Percentiles rank a stretch among this genome's conserved stretches.
Conservation (phyloP, 2,797 vertebrate species). For the Podargus strigoides region DNA sequence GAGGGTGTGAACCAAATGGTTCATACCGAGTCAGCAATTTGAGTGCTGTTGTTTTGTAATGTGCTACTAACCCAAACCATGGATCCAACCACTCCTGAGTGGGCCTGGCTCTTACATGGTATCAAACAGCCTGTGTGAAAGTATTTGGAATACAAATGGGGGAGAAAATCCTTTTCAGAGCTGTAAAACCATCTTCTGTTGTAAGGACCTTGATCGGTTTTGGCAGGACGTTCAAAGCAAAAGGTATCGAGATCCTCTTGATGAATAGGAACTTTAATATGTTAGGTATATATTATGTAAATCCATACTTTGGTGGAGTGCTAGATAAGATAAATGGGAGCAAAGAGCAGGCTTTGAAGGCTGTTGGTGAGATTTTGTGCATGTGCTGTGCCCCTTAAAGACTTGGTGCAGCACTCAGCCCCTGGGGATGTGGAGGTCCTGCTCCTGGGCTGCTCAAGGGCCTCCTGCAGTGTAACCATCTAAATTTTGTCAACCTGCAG, state of each 20-base stretch:
- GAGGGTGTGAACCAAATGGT: not conserved
- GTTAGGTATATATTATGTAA: constrained; percentile 22
- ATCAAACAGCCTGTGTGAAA: not conserved
- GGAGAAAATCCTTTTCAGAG: constrained; percentile 6
- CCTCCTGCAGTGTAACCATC: not conserved
- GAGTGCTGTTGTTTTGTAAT: not conserved
- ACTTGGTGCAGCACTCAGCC: not conserved
- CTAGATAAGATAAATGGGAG: constrained; percentile 43
- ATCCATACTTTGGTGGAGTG: not conserved
- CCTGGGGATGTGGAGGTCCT: rapidly evolving
- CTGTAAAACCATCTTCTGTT: constrained; percentile 1
- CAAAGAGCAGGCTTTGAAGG: constrained; percentile 22
- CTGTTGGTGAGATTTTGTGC: not conserved
- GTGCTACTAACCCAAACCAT: not conserved
- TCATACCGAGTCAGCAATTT: not conserved
- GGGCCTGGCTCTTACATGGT: not conserved
- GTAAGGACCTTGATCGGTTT: not conserved
- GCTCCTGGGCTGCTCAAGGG: rapidly evolving
- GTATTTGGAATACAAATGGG: not conserved
- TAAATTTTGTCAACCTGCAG: not conserved
- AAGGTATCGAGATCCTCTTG: not conserved
- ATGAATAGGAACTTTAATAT: constrained; percentile 3
- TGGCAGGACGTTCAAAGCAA: constrained; percentile 10
- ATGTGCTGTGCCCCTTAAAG: not conserved
- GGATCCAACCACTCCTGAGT: not conserved